Conservation (phyloP, 2,888 invertebrate genomes). For the Tetragonisca angustula region DNA sequence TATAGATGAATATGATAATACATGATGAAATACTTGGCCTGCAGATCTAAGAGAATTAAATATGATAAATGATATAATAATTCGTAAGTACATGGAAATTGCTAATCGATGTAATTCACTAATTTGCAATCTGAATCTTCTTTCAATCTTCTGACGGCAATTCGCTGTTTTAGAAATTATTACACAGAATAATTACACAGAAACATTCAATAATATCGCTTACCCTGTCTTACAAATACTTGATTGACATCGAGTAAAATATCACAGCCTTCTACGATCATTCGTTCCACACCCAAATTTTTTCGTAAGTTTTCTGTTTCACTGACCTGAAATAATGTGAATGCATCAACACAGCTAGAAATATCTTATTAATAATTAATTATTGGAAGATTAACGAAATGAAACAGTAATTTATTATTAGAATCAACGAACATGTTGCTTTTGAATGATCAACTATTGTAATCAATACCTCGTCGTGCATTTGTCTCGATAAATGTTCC, state of each 20-base stretch:
- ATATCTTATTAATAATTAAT: not conserved
- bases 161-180: not conserved
- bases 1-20: not conserved
- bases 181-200: too few species aligned
- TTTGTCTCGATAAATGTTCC: constrained; percentile 93
- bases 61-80: not conserved
- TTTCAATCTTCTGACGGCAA: not conserved
- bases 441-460: not conserved
- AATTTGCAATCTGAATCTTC: not conserved
- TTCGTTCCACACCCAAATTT: constrained; percentile 95
- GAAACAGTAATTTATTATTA: not conserved
- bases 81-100: not conserved
- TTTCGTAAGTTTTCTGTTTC: constrained; percentile 96
- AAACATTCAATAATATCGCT: constrained; percentile 51
- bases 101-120: not conserved
- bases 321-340: constrained; percentile 87
- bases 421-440: not conserved
- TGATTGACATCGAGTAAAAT: constrained; percentile 96
- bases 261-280: constrained; percentile 97
- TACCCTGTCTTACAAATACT: constrained; percentile 96
- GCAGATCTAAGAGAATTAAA: not conserved
- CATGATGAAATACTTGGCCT: not conserved
- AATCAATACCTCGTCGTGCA: constrained; percentile 92
- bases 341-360: not conserved
- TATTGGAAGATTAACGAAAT: too few species aligned